Base-by-base conservation (phyloP, 2,888 invertebrate genomes). In the Eremobia ochroleuca region DNA sequence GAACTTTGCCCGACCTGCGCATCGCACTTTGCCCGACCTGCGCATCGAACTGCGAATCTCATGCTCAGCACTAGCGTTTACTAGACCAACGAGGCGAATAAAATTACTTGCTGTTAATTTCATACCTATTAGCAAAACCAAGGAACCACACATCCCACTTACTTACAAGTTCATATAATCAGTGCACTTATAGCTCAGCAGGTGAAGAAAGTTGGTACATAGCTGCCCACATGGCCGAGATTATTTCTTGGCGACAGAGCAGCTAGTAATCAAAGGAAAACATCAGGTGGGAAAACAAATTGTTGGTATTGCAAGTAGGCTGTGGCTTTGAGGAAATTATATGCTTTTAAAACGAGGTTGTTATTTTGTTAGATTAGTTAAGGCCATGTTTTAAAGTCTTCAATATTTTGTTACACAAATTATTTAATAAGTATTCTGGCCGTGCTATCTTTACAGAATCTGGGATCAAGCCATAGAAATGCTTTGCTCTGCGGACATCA, bases 221-320 rank as follows among this genome's bases (percentile, higher is more conserved):
- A 62, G 73, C 64, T 58, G 59, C 58, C 65, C 61, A 73, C 64
- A 58, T 70, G 70, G 8, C 34, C 46, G 62, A 72, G 65, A 81
- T 65, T 77, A 77, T 67, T 70, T 75, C 75, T 68, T 74, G 46
- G 64, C 55, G 79, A 77, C 77, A 77, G 71, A 64, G 46, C 8
- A 55, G 31, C 46, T 58, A 28, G 79, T 58, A 58, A 71, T 71
- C 79, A 75, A 78, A 88, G 73, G 76, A 76, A 85, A 81, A 77
- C 58, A 85, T 81, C 77, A 21, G 65, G 37, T 31, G n/a, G 28
- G 58, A 31, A n/a, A 34, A 65, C 73, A 69, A 76, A 83, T 85
- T 80, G 66, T 49, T 66, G 64, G 80, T 79, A 25, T 28, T 59
- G 28, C 61, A 25, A 61, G 40, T 61, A 49, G 31, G 40, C 73